Base-by-base conservation (phyloP, 2,888 invertebrate species). In the Holacanthella duospinosa region DNA sequence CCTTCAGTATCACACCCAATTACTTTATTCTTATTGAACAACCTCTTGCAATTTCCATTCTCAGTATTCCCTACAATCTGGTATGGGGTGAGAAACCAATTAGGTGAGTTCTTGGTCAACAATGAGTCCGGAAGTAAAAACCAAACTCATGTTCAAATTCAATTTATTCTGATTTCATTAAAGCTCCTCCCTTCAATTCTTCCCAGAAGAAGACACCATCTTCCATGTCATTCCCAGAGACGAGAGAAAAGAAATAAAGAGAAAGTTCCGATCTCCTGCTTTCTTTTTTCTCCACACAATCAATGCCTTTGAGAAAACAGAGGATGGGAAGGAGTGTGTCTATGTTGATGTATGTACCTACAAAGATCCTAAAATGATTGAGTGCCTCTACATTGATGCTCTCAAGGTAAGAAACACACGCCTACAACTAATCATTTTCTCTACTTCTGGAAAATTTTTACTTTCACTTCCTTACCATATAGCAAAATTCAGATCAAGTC, bases 1-100 rank as follows among this genome's bases (percentile, higher is more conserved):
- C 91, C 1, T 95, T 94, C 77, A 92, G 88, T 43, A 82, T 94
- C 67, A 92, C 93, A 0, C 85, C 89, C 56, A 87, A 90, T 74
- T 93, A 86, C 77, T 90, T 88, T 75, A 82, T 95, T 64, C 84
- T 94, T 60, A 84, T 94, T 48, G 94, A 95, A 75, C 94, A 94
- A 77, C 93, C 94, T 0, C 73, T 95, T 56, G 82, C 85, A 1
- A 80, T 91, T 25, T 89, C 87, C 0, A 72, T 90, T 1, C 77
- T 82, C 0, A 80, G 82, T 1, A 77, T 86, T 66, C 68, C 69
- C 26, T 75, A 87, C 0, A 80, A 81, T 57, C 81, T 81, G 16
- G 84, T 85, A 70, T 74, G 89, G 3, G 78, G 79, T 26, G 85
- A 84, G 74, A 81, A 85, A 66, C 86, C 89, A 0, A 76, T 88